These are phyloP conservation scores for Saccostrea cuccullata DNA, from an alignment of 1,140 invertebrate species.

Conservation along the genomic window DNA sequence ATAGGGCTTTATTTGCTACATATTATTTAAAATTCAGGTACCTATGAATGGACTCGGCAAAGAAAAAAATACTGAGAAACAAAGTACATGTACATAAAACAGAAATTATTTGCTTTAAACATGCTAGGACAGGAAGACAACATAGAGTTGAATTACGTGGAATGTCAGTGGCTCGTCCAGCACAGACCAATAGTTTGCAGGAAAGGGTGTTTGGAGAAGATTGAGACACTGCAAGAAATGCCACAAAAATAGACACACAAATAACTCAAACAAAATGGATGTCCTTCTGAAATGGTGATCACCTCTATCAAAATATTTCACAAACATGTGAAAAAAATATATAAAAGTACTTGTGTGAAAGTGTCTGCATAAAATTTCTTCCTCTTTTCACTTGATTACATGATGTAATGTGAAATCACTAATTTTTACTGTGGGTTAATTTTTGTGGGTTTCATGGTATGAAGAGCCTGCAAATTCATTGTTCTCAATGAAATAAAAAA, in stretches of 20 bases:
- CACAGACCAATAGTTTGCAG: conserved; percentile 73
- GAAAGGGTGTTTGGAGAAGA: conserved; percentile 61
- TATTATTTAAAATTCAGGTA: no score
- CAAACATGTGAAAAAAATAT: background rate
- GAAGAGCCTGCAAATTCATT: no score
- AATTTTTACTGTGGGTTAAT: no score
- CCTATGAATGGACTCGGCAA: background rate
- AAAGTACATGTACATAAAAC: background rate
- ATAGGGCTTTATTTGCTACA: no score
- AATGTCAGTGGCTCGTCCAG: conserved; percentile 71
- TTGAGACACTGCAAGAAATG: conserved; percentile 58
- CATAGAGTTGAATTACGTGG: conserved; percentile 65
- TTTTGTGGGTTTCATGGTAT: no score
- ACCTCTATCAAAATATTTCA: background rate
- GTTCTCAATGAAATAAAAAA: no score
- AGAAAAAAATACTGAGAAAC: background rate
- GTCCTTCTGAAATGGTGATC: background rate
- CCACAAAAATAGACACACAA: background rate
- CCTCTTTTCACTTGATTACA: background rate
- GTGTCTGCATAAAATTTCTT: background rate
- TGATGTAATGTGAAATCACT: background rate
- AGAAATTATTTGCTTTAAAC: background rate
- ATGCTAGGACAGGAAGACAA: background rate
- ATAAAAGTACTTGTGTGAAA: background rate
- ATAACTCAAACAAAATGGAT: background rate